Conservation (phyloP, 2,797 vertebrate genomes). For the Nothura maculosa region DNA sequence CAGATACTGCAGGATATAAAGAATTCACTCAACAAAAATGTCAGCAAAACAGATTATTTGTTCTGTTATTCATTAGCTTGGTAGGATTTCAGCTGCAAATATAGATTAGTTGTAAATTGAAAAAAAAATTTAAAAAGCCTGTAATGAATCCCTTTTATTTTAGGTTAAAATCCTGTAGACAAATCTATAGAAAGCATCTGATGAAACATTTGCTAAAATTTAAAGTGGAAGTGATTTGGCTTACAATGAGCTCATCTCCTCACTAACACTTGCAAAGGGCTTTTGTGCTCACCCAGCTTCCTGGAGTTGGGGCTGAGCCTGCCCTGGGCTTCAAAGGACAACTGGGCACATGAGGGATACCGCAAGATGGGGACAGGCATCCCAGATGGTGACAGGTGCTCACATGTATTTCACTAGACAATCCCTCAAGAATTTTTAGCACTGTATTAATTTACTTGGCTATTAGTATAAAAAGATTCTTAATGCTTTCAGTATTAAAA, state of each 20-base stretch:
- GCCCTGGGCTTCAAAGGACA: neutral
- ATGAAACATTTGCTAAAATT: neutral
- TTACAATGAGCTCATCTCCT: neutral
- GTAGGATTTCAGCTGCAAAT: constrained; percentile 12
- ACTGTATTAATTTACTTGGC: neutral
- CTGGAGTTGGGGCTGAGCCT: neutral
- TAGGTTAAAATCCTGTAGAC: neutral
- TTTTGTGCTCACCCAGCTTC: neutral
- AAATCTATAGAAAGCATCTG: neutral
- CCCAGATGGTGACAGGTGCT: neutral
- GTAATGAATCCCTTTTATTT: neutral
- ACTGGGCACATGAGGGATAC: neutral
- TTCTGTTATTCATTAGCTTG: constrained; percentile 13
- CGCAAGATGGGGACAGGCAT: accelerated
- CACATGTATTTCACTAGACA: neutral
- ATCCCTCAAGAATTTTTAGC: neutral
- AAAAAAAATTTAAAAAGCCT: neutral
- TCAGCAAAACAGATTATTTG: neutral
- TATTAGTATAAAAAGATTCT: neutral
- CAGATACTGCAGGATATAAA: neutral
- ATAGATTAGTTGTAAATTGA: neutral
- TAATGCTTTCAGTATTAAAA: neutral
- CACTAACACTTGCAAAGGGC: accelerated
- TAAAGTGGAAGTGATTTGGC: neutral
- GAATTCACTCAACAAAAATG: constrained; percentile 31